These are phyloP conservation scores for Zeugodacus cucurbitae DNA, from an alignment of 1,140 invertebrate genomes.

Conservation along the genomic window DNA sequence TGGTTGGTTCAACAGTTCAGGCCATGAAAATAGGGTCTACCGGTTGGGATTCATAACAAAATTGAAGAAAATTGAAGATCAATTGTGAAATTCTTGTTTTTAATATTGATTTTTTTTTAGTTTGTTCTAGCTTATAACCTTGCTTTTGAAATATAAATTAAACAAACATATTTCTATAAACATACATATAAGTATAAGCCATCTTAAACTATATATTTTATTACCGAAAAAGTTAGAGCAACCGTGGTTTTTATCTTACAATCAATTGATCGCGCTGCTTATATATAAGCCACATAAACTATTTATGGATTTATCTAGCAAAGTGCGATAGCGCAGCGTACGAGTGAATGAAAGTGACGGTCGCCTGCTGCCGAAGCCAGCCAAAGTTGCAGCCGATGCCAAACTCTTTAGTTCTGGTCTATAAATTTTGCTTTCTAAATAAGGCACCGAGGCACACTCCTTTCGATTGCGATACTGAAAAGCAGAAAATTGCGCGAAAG, in stretches of 20 bases:
- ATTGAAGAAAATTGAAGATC: too few species aligned
- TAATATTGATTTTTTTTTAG: too few species aligned
- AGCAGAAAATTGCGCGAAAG: neutral
- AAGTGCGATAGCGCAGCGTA: neutral
- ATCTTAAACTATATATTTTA: neutral
- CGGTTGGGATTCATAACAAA: too few species aligned
- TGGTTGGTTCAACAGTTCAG: too few species aligned
- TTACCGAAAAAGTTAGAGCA: neutral
- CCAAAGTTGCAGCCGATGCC: neutral
- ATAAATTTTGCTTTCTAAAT: constrained; percentile 39
- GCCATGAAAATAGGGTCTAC: too few species aligned
- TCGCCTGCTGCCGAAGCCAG: neutral
- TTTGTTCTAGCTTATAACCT: too few species aligned
- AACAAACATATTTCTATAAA: too few species aligned
- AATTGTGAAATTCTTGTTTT: too few species aligned
- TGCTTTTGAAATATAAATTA: too few species aligned
- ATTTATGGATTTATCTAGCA: neutral
- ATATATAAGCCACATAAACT: neutral
- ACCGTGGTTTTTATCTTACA: neutral
- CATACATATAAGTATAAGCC: too few species aligned
- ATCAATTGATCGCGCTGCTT: neutral
- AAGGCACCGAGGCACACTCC: neutral
- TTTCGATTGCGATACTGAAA: neutral
- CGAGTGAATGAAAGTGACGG: neutral
- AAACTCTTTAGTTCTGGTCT: constrained; percentile 33